phyloP scores from a whole-genome alignment of 2,113 vertebrate genomes.

The Protobothrops flavoviridis region DNA sequence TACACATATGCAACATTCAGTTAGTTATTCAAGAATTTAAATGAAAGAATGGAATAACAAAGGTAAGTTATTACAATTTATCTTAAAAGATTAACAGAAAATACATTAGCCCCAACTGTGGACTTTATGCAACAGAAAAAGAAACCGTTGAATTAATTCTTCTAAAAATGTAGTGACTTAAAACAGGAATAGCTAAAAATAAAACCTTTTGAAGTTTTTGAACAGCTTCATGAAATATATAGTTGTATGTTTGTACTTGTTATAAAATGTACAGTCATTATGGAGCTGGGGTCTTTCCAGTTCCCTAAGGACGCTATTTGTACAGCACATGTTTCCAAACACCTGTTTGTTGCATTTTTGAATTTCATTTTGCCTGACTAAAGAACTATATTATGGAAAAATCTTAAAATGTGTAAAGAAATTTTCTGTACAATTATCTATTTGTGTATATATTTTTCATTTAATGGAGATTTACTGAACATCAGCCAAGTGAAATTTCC shows the following conservation, averaged over 20 bases:
- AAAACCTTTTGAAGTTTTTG: background rate
- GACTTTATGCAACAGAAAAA: background rate
- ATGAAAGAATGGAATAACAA: background rate
- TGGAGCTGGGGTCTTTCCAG: background rate
- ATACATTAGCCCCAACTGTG: background rate
- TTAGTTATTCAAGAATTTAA: background rate
- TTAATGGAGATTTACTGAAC: conserved; percentile 44
- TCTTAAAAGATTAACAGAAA: background rate
- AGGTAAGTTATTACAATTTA: background rate
- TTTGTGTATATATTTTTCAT: conserved; percentile 3
- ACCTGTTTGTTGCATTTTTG: background rate
- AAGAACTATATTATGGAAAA: background rate
- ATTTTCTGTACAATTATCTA: background rate
- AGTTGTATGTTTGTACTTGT: background rate
- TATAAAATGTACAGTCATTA: background rate
- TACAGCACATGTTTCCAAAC: background rate
- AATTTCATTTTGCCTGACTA: background rate
- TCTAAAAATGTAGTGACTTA: background rate
- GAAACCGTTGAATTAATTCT: background rate
- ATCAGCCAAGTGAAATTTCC: conserved; percentile 24
- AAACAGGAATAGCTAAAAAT: background rate
- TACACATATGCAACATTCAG: background rate
- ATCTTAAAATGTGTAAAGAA: background rate
- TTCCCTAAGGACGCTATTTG: background rate
- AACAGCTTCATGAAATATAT: background rate